Conservation (phyloP, 2,797 vertebrate genomes). For the Micromesistius poutassou region DNA sequence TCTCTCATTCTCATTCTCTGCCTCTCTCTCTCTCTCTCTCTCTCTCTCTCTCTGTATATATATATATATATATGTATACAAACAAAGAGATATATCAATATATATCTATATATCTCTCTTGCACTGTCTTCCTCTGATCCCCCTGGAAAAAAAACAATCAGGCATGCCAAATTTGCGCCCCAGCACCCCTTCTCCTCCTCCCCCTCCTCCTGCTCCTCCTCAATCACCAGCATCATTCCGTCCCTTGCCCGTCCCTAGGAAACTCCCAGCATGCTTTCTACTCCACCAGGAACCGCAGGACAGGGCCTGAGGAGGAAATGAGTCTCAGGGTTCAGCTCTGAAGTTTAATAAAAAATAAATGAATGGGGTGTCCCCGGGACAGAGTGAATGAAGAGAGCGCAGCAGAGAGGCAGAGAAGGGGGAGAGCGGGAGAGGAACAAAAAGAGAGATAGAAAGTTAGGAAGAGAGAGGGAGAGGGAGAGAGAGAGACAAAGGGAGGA, state of each 20-base stretch:
- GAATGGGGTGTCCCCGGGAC: conserved; percentile 77
- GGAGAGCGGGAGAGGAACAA: conserved; percentile 9
- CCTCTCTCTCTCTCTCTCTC: conserved; percentile 42
- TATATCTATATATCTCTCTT: neutral
- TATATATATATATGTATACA: too few relatives aligned
- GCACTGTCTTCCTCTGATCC: neutral
- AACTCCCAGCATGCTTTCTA: conserved; percentile 69
- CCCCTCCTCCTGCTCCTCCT: conserved; percentile 37
- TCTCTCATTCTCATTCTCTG: conserved; percentile 38
- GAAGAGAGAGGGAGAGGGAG: conserved; percentile 13
- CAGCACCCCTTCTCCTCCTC: conserved; percentile 32
- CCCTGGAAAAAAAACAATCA: too few relatives aligned
- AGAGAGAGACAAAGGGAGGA: conserved; percentile 15
- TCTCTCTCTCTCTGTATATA: conserved; percentile 30
- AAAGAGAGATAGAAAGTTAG: neutral
- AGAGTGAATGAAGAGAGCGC: conserved; percentile 57
- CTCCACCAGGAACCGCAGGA: conserved; percentile 75
- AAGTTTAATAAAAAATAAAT: conserved; percentile 84
- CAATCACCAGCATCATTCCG: conserved; percentile 46
- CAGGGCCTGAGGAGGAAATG: conserved; percentile 69
- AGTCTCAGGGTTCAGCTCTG: conserved; percentile 70
- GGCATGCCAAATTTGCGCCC: too few relatives aligned
- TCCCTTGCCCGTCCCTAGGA: conserved; percentile 68
- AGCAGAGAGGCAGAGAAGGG: conserved; percentile 19
- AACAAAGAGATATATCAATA: too few relatives aligned